These are phyloP conservation scores for Drosophila repleta DNA, from an alignment of 1,140 invertebrate species.

Conservation along the genomic window DNA sequence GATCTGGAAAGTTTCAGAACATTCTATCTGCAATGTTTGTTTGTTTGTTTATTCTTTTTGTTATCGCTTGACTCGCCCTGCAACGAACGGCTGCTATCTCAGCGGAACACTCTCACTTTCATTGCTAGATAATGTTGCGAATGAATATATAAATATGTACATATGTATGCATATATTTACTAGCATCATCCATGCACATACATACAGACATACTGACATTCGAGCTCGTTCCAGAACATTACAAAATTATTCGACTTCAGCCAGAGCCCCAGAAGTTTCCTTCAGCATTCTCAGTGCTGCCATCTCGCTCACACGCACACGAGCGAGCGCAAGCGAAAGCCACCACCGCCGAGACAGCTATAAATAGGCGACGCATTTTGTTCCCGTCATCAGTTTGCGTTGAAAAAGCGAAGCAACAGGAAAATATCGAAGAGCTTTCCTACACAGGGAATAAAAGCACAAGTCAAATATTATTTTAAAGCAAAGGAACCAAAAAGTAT, in stretches of 20 bases:
- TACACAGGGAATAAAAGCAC: background rate
- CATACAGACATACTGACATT: slow-evolving; percentile 35
- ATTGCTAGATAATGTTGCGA: slow-evolving; percentile 23
- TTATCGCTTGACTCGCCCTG: background rate
- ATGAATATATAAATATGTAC: slow-evolving; percentile 10
- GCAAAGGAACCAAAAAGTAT: background rate
- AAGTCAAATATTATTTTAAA: background rate
- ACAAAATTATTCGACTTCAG: slow-evolving; percentile 23
- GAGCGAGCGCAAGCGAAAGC: slow-evolving; percentile 20
- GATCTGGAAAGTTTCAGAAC: background rate
- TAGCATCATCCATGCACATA: slow-evolving; percentile 9
- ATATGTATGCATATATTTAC: slow-evolving; percentile 27
- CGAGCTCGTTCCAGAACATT: slow-evolving; percentile 63
- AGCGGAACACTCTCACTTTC: slow-evolving; percentile 38
- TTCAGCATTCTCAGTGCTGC: slow-evolving; percentile 16
- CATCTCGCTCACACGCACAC: slow-evolving; percentile 11
- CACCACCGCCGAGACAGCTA: slow-evolving; percentile 46
- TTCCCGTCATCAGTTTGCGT: slow-evolving; percentile 61
- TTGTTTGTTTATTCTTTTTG: slow-evolving; percentile 7
- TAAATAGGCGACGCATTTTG: slow-evolving; percentile 53
- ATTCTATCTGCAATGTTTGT: background rate
- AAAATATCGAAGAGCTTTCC: background rate
- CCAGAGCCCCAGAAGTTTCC: slow-evolving; percentile 53
- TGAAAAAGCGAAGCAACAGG: slow-evolving; percentile 44
- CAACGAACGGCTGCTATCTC: background rate